These are phyloP conservation scores for Colletes latitarsis DNA, from an alignment of 1,140 invertebrate species.

Conservation along the genomic window DNA sequence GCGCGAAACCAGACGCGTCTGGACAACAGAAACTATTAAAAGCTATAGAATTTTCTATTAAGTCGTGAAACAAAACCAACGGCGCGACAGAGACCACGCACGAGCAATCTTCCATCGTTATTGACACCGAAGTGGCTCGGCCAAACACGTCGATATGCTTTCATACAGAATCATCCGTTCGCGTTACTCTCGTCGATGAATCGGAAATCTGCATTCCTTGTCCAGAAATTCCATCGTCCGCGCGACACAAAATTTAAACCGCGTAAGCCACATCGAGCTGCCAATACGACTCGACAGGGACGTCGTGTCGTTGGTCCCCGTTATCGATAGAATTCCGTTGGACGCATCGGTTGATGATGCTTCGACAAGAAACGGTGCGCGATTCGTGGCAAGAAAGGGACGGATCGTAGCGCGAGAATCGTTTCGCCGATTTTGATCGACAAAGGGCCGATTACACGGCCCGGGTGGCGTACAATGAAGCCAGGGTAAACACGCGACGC, in stretches of 20 bases:
- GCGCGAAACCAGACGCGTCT: background rate
- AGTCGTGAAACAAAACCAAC: no score
- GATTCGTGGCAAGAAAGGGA: constrained; percentile 1
- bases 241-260: constrained; percentile 5
- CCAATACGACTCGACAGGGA: background rate
- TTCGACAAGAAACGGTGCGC: background rate
- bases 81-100: no score
- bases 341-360: background rate
- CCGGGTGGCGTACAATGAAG: background rate
- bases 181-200: background rate
- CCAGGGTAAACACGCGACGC: constrained; percentile 6
- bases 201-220: background rate
- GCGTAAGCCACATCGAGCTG: background rate
- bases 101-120: no score
- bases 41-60: no score
- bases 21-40: no score
- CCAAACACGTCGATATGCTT: no score
- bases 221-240: no score
- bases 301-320: background rate
- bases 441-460: constrained; percentile 3
- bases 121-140: background rate
- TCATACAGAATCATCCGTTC: background rate
- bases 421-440: background rate
- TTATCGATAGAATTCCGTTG: background rate
- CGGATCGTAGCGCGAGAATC: constrained; percentile 1